phyloP scores from a whole-genome alignment of 2,797 vertebrate genomes.

The Sebastes diaconus region DNA sequence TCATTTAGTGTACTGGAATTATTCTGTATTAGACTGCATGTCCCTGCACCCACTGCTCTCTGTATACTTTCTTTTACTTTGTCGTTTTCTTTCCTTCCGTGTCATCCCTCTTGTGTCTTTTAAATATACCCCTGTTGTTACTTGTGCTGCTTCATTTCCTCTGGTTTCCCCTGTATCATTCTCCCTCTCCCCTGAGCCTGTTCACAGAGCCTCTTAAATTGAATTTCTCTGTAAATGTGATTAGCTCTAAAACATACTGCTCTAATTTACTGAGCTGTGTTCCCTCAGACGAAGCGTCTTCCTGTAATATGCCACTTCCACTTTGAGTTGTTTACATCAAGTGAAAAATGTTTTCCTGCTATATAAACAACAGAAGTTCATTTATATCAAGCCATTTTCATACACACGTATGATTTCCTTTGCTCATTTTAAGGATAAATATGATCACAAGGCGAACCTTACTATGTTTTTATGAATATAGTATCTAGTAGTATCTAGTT shows the following conservation, averaged over 20 bases:
- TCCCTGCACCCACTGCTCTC: not conserved
- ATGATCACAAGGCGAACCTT: not conserved
- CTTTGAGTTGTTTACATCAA: not conserved
- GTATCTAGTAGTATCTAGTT: not conserved
- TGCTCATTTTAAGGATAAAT: not conserved
- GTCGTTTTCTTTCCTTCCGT: not conserved
- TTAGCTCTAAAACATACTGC: slow-evolving; percentile 43
- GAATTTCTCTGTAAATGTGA: slow-evolving; percentile 59
- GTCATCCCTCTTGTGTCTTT: not conserved
- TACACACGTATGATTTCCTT: not conserved
- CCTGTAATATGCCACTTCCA: slow-evolving; percentile 3
- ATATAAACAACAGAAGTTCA: not conserved
- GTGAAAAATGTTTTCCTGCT: not conserved
- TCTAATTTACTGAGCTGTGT: slow-evolving; percentile 15
- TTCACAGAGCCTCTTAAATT: slow-evolving; percentile 36
- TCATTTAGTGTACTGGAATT: not conserved
- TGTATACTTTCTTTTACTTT: not conserved
- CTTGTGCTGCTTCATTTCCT: not conserved
- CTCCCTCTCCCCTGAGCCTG: not conserved
- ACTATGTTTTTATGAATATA: not conserved
- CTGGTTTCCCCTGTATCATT: not conserved
- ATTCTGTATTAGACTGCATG: not conserved
- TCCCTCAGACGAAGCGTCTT: slow-evolving; percentile 8
- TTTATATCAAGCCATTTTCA: not conserved
- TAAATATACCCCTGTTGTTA: not conserved